phyloP scores from a whole-genome alignment of 2,888 invertebrate species.

The Scrobipalpa costella region DNA sequence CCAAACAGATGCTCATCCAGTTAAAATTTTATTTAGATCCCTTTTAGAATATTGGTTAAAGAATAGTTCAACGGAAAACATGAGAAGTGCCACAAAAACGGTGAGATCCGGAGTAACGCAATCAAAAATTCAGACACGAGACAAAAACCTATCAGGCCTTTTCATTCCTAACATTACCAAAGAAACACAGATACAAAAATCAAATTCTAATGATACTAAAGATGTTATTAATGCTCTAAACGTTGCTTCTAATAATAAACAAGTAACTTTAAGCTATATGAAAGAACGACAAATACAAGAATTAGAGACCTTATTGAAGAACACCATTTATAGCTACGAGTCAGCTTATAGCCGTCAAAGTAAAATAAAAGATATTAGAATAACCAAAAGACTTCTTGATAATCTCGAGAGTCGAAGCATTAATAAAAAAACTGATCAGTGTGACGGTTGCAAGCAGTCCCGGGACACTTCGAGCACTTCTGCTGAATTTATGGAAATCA shows the following conservation, averaged over 20 bases:
- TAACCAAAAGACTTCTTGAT: conserved; percentile 58
- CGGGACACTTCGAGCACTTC: conserved; percentile 44
- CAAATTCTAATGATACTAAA: conserved; percentile 17
- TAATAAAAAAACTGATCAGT: conserved; percentile 12
- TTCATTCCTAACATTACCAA: conserved; percentile 44
- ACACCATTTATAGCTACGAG: conserved; percentile 63
- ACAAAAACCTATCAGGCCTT: conserved; percentile 54
- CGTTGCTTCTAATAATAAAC: not conserved
- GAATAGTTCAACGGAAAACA: conserved; percentile 45
- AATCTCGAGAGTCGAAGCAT: conserved; percentile 44
- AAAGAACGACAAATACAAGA: conserved; percentile 64
- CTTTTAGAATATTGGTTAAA: conserved; percentile 66
- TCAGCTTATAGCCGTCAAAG: conserved; percentile 43
- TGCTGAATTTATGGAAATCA: conserved; percentile 54
- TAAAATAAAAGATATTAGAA: conserved; percentile 59
- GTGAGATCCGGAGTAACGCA: conserved; percentile 51
- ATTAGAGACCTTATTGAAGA: conserved; percentile 63
- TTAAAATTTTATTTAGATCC: conserved; percentile 59
- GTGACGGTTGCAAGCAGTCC: no score
- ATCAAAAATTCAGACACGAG: conserved; percentile 55
- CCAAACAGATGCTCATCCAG: conserved; percentile 48
- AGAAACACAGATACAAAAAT: conserved; percentile 51
- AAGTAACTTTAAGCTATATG: conserved; percentile 44
- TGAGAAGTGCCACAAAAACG: conserved; percentile 45
- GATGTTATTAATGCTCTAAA: not conserved